Percentiles rank a stretch among this genome's conserved stretches.
phyloP scores from a whole-genome alignment of 2,113 vertebrate genomes.

The Ondatra zibethicus region DNA sequence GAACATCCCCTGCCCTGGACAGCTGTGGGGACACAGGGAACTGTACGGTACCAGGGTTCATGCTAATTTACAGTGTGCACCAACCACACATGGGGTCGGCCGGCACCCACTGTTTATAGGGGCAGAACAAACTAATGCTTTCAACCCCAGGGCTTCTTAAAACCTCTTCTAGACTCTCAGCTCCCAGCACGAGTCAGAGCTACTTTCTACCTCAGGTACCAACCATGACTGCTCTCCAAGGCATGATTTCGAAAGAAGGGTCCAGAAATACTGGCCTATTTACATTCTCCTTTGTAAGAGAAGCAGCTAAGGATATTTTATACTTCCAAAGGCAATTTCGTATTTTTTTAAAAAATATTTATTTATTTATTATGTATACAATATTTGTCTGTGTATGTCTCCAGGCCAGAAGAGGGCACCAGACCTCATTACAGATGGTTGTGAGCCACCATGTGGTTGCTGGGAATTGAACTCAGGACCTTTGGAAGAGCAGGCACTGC shows the following conservation, averaged over 20 bases:
- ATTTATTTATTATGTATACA: no score
- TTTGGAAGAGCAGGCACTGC: no score
- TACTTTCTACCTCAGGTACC: not conserved
- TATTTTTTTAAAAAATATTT: no score
- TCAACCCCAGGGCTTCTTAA: constrained; percentile 11
- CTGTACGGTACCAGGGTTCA: not conserved
- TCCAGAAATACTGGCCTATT: not conserved
- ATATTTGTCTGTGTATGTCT: no score
- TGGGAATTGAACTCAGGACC: no score
- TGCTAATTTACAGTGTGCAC: rapidly evolving
- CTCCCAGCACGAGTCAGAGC: not conserved
- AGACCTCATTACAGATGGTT: no score
- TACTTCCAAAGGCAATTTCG: not conserved
- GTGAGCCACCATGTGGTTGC: no score
- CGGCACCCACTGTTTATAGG: not conserved
- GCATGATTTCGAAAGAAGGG: not conserved
- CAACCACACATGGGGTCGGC: rapidly evolving
- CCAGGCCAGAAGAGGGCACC: no score
- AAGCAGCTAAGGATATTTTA: not conserved
- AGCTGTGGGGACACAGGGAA: not conserved
- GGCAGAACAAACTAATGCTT: not conserved
- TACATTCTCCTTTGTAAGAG: not conserved
- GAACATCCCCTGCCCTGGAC: not conserved
- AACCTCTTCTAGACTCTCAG: constrained; percentile 22
- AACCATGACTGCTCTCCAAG: not conserved